Evolutionary conservation across 2,888 invertebrate species (phyloP).

Genomic region (Drosophila affinis): DNA sequence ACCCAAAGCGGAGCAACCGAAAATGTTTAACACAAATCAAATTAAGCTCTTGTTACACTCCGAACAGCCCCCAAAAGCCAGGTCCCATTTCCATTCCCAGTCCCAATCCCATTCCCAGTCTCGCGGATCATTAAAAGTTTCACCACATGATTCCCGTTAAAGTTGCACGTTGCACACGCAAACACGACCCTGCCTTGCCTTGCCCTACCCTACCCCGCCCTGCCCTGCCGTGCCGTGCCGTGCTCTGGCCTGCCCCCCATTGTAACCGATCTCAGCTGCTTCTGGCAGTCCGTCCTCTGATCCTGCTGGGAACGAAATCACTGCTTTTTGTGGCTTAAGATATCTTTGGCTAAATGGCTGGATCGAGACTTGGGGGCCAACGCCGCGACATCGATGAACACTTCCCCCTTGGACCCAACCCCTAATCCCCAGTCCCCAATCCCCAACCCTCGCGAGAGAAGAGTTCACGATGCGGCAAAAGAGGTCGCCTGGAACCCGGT

Average conservation of each 20-base stretch:
- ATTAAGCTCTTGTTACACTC: slow-evolving; percentile 65
- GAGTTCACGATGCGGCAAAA: slow-evolving; percentile 65
- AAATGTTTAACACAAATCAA: slow-evolving; percentile 64
- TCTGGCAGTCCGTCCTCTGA: background rate
- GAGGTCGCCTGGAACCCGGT: slow-evolving; percentile 65
- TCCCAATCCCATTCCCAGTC: background rate
- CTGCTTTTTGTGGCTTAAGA: slow-evolving; percentile 33
- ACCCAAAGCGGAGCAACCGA: slow-evolving; percentile 23
- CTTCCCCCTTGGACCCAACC: slow-evolving; percentile 8
- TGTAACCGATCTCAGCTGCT: background rate
- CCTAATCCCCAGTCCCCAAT: background rate
- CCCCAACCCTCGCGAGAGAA: slow-evolving; percentile 7
- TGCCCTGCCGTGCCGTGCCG: no score
- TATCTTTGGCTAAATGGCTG: slow-evolving; percentile 32
- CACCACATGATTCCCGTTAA: slow-evolving; percentile 59
- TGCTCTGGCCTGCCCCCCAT: background rate
- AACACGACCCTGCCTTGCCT: slow-evolving; percentile 25
- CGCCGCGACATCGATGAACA: slow-evolving; percentile 42
- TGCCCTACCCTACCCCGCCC: slow-evolving; percentile 10
- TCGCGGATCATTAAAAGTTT: slow-evolving; percentile 59
- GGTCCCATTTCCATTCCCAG: background rate
- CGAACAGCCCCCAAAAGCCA: slow-evolving; percentile 22
- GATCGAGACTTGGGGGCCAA: slow-evolving; percentile 1
- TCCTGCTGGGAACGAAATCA: slow-evolving; percentile 26
- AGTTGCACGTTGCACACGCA: slow-evolving; percentile 37